Base-by-base conservation (phyloP, 2,113 vertebrate species). In the Melospiza melodia region DNA sequence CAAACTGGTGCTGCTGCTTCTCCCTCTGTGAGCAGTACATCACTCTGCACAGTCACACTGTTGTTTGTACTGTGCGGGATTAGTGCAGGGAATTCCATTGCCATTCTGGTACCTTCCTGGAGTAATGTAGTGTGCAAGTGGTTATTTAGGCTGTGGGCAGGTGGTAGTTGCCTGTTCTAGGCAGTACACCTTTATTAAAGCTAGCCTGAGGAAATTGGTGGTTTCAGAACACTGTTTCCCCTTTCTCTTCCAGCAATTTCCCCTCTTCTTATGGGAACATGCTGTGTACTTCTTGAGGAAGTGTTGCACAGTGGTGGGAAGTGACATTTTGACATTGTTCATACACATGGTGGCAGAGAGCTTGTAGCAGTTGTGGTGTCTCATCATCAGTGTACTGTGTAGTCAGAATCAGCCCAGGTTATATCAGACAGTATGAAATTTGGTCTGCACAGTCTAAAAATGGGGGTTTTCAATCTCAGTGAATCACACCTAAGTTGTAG, bases 391-490 rank as follows among this genome's bases (percentile, higher is more conserved):
- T 10, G 3, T 46, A 16, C n/a, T 24, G 1, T 37, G 28, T n/a
- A 52, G 27, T 41, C 41, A 84, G 66, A 84, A 18, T 44, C 43
- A 61, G 14, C 24, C 24, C 27, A 54, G 49, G 22, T 65, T 73
- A 4, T 46, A 48, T 57, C 24, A 57, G 11, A 44, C 11, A 49
- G 28, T 15, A 31, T 1, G 2, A 37, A 69, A 76, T 28, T 37
- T 52, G 23, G 11, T 52, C 43, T 41, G 37, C 8, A 11, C 10
- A 22, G 44, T 44, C 27, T 82, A 31, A 84, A 85, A 82, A 14
- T 11, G 21, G 9, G 6, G 0, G 30, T 66, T 66, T 69, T 43
- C 12, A 12, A 1, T 71, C 43, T 74, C 51, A 16, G 1, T 58
- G 18, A 22, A n/a, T 87, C 55, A 59, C 10, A 37, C 3, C 11